These are phyloP conservation scores for Ryuthela nishihirai DNA, from an alignment of 2,888 invertebrate genomes.

Conservation along the genomic window DNA sequence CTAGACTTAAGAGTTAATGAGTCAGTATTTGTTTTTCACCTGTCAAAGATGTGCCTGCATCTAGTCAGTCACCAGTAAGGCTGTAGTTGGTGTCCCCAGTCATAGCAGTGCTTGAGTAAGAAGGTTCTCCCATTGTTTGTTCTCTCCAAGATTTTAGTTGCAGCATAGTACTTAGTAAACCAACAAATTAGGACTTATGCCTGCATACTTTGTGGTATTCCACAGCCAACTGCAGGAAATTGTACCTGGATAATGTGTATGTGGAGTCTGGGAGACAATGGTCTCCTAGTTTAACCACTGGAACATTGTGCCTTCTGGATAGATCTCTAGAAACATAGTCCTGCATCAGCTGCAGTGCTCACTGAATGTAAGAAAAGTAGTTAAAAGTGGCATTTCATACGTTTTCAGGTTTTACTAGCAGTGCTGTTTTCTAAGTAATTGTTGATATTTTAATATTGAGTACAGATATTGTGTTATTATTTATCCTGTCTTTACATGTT, in stretches of 20 bases:
- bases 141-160: background rate
- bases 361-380: conserved; percentile 6
- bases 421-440: too few relatives aligned
- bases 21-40: background rate
- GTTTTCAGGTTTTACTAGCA: too few relatives aligned
- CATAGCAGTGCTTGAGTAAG: too few relatives aligned
- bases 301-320: conserved; percentile 37
- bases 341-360: conserved; percentile 25
- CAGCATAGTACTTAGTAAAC: background rate
- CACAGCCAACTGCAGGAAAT: background rate
- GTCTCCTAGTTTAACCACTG: conserved; percentile 16
- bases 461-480: too few relatives aligned
- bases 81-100: background rate
- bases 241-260: background rate
- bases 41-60: background rate
- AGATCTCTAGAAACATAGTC: conserved; percentile 15
- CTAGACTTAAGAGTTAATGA: background rate
- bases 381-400: too few relatives aligned
- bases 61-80: background rate
- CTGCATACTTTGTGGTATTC: background rate
- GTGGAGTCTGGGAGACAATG: background rate
- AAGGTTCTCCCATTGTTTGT: too few relatives aligned
- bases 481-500: too few relatives aligned
- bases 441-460: too few relatives aligned
- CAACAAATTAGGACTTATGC: background rate